phyloP scores from a whole-genome alignment of 2,113 vertebrate genomes.

The Nibea coibor region DNA sequence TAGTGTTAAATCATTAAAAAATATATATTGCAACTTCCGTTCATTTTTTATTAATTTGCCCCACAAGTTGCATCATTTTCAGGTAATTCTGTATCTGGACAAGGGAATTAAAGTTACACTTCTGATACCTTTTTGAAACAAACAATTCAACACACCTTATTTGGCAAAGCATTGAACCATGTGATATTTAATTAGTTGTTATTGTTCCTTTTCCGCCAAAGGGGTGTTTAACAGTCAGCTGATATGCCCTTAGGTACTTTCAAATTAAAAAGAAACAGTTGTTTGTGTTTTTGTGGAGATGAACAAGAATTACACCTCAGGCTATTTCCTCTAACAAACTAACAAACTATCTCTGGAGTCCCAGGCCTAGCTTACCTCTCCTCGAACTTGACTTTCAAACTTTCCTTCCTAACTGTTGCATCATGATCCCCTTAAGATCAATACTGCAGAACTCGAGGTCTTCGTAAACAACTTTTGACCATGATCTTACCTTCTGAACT shows the following conservation, averaged over 20 bases:
- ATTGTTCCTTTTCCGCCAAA: constrained; percentile 63
- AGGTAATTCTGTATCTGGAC: too few species aligned
- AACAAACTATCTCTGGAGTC: constrained; percentile 51
- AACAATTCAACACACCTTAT: constrained; percentile 51
- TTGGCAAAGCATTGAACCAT: constrained; percentile 42
- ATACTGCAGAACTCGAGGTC: background rate
- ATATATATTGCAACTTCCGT: too few species aligned
- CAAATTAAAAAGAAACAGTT: constrained; percentile 69
- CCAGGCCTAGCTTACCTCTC: background rate
- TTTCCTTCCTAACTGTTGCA: constrained; percentile 45
- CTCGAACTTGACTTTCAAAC: constrained; percentile 19
- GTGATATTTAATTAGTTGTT: constrained; percentile 73
- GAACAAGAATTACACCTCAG: constrained; percentile 24
- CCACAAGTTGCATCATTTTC: too few species aligned
- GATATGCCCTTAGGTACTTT: constrained; percentile 42
- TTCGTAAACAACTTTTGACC: background rate
- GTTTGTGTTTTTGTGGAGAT: constrained; percentile 63
- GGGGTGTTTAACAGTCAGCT: constrained; percentile 51
- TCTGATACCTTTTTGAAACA: constrained; percentile 70
- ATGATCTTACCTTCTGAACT: background rate
- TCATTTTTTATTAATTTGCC: too few species aligned
- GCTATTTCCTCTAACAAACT: background rate
- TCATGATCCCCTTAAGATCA: constrained; percentile 33
- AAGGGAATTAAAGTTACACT: constrained; percentile 50
- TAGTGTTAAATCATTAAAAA: too few species aligned